Base-by-base conservation (phyloP, 2,888 invertebrate genomes). In the Germaria angustata region DNA sequence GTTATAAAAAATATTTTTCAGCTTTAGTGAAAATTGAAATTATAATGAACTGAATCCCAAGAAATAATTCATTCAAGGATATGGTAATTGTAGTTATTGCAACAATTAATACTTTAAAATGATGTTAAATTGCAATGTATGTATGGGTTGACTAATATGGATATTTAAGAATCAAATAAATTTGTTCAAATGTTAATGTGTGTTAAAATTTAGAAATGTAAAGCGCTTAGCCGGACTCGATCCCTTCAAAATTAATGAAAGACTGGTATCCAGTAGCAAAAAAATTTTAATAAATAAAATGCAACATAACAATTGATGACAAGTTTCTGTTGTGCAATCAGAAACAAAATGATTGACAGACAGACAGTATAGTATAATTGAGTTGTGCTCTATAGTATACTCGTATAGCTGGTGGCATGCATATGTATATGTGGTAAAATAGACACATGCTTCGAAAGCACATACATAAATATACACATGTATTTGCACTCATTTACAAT, bases 281-380 rank as follows among this genome's bases (percentile, higher is more conserved):
- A 22, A 28, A 36, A 6, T 5, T 9, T 41, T 55, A 65, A 57
- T 13, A 68, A 66, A n/a, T 49, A n/a, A 41, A 61, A 22, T n/a
- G 15, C 46, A 73, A 49, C 39, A 66, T 71, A 75, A 75, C 71
- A 75, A 79, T 66, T 79, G 75, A 82, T 71, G 75, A 82, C 78
- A 71, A 76, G 59, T 82, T 76, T 59, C 44, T 34, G 53, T 76
- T 55, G 46, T 44, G 46, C 66, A 79, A 76, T 79, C 79, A 41
- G 66, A 78, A 66, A 39, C 24, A 32, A 59, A 76, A n/a, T 41
- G 61, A 15, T 44, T 20, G 61, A 46, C 51, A 6, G 22, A 68
- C 39, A 20, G 39, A 59, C 68, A 24, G 39, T 11, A 11, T 20
- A 34, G n/a, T 53, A 9, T 69, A 81, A 75, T 69, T 51, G 75